Percentiles rank a stretch among this genome's conserved stretches.
These are phyloP conservation scores for Spea multiplicata DNA, from an alignment of 2,113 vertebrate genomes.

Conservation along the genomic window DNA sequence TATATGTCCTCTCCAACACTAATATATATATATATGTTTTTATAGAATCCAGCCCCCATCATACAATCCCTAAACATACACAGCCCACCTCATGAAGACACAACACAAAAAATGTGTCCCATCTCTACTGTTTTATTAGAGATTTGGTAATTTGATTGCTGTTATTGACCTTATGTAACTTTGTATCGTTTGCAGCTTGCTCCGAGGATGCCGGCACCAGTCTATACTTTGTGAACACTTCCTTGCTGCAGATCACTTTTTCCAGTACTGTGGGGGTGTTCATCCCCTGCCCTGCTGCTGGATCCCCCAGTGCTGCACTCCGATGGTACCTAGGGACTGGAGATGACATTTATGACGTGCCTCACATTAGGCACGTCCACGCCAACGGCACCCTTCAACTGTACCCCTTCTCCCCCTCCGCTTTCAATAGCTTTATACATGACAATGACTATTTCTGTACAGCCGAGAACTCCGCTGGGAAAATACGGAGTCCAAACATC, in stretches of 20 bases:
- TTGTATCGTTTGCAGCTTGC: conserved; percentile 66
- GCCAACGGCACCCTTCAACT: conserved; percentile 97
- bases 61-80: no score
- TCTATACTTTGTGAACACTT: conserved; percentile 99
- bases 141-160: no score
- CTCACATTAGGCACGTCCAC: conserved; percentile 96
- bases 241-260: conserved; percentile 94
- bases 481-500: conserved; percentile 97
- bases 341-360: conserved; percentile 98
- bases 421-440: conserved; percentile 99
- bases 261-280: conserved; percentile 85
- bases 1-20: no score
- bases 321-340: conserved; percentile 98
- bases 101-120: no score
- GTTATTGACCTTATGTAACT: no score
- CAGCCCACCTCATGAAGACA: no score
- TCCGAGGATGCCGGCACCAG: conserved; percentile 86
- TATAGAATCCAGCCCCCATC: no score
- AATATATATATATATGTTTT: no score
- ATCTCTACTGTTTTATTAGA: no score
- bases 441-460: conserved; percentile 99
- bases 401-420: conserved; percentile 96
- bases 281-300: conserved; percentile 96
- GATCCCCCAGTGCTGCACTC: conserved; percentile 91
- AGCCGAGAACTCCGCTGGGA: conserved; percentile 94